A percentile compares a stretch with the other conserved stretches of the same genome.
phyloP scores from a whole-genome alignment of 2,888 invertebrate species.

The Ernsta delagoae region DNA sequence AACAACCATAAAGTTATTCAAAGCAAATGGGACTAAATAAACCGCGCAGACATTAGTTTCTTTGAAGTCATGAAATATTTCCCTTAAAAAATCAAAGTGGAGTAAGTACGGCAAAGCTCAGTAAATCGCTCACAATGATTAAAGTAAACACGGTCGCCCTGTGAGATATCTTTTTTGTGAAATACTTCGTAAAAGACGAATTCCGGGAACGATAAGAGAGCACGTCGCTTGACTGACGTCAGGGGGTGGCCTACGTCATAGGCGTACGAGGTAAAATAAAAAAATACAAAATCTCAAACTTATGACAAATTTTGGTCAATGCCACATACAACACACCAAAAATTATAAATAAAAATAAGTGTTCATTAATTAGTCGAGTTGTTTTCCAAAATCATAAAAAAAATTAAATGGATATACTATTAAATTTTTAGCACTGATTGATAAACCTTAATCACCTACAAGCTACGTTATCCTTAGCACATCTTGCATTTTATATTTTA shows the following conservation, averaged over 20 bases:
- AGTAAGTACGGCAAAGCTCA: conserved; percentile 44
- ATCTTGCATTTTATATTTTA: too few relatives aligned
- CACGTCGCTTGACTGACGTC: conserved; percentile 60
- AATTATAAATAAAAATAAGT: too few relatives aligned
- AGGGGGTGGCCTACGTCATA: conserved; percentile 51
- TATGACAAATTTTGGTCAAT: too few relatives aligned
- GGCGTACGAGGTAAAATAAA: conserved; percentile 12
- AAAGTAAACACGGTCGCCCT: conserved; percentile 72
- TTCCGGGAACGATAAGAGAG: conserved; percentile 77
- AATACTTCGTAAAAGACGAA: conserved; percentile 78
- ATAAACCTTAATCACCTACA: too few relatives aligned
- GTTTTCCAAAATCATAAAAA: too few relatives aligned
- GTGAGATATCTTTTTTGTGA: conserved; percentile 72
- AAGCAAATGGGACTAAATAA: conserved; percentile 11
- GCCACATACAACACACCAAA: too few relatives aligned
- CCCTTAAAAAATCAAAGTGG: conserved; percentile 30
- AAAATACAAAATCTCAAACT: too few relatives aligned
- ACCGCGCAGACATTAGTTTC: conserved; percentile 19
- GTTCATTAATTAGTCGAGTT: too few relatives aligned
- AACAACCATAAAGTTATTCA: conserved; percentile 9
- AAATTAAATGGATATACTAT: too few relatives aligned
- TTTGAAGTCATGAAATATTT: conserved; percentile 28
- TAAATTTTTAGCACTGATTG: too few relatives aligned
- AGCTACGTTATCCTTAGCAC: too few relatives aligned
- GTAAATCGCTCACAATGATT: conserved; percentile 72